Conservation (phyloP, 37 sponge, comb jelly and placozoan species). For the Chondrosia reniformis region DNA sequence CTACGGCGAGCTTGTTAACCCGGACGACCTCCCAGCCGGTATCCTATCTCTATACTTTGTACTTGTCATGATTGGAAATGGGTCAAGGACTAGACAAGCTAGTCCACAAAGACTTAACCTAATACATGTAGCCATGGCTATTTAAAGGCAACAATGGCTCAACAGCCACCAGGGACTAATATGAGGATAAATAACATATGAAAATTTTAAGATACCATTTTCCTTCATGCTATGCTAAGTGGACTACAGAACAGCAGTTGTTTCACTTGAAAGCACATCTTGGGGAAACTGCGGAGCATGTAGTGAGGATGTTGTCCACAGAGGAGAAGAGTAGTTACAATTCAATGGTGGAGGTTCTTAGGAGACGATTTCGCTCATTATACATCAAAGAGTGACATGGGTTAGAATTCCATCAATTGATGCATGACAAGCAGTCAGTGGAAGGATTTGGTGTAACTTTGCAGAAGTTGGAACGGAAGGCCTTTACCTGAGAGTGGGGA, state of each 20-base stretch:
- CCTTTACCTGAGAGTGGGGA: conserved; percentile 4
- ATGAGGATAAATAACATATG: too few species aligned
- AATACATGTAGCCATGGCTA: too few species aligned
- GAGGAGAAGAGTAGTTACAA: conserved; percentile 1
- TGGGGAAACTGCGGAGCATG: conserved; percentile 20
- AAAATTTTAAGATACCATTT: too few species aligned
- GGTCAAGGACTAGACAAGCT: too few species aligned
- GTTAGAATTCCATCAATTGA: conserved; percentile 27
- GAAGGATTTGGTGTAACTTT: neutral
- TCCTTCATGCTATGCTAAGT: too few species aligned
- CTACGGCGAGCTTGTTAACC: too few species aligned
- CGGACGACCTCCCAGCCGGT: too few species aligned
- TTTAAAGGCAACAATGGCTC: too few species aligned
- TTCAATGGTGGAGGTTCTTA: neutral
- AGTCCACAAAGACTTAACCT: too few species aligned
- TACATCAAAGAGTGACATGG: conserved; percentile 31
- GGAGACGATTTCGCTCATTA: conserved; percentile 13
- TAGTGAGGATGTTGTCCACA: neutral
- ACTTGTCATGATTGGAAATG: too few species aligned
- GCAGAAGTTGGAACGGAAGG: conserved; percentile 16
- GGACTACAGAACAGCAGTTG: conserved; percentile 21
- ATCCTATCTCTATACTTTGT: too few species aligned
- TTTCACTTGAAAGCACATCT: conserved; percentile 24
- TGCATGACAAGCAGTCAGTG: conserved; percentile 19
- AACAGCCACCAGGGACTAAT: too few species aligned